Conservation (phyloP, 2,797 vertebrate species). For the Peromyscus melanophrys region DNA sequence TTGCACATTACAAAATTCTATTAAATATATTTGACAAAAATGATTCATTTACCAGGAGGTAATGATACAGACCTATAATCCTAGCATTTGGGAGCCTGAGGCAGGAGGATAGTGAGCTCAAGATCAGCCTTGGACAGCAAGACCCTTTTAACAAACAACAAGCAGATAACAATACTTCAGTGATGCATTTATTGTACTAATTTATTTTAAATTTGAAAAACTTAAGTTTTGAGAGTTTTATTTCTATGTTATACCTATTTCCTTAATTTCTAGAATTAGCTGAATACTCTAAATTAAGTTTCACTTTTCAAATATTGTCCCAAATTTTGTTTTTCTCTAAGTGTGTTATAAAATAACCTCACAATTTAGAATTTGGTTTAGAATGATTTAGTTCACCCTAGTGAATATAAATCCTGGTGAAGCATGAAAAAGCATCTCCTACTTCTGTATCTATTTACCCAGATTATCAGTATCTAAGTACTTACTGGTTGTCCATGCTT, state of each 20-base stretch:
- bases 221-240: conserved; percentile 14
- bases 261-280: background rate
- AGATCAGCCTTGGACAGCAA: background rate
- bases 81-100: background rate
- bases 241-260: conserved; percentile 1
- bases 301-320: background rate
- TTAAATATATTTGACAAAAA: background rate
- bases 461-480: background rate
- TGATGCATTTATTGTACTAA: background rate
- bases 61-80: background rate
- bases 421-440: background rate
- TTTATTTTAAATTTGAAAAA: conserved; percentile 46
- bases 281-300: background rate
- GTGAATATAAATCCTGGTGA: background rate
- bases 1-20: background rate
- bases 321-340: background rate
- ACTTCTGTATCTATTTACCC: background rate
- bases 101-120: background rate
- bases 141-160: background rate
- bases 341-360: background rate
- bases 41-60: background rate
- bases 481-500: background rate
- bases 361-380: background rate
- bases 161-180: background rate
- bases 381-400: background rate